Conservation (phyloP, 2,888 invertebrate genomes). For the Nemoura dubitans region DNA sequence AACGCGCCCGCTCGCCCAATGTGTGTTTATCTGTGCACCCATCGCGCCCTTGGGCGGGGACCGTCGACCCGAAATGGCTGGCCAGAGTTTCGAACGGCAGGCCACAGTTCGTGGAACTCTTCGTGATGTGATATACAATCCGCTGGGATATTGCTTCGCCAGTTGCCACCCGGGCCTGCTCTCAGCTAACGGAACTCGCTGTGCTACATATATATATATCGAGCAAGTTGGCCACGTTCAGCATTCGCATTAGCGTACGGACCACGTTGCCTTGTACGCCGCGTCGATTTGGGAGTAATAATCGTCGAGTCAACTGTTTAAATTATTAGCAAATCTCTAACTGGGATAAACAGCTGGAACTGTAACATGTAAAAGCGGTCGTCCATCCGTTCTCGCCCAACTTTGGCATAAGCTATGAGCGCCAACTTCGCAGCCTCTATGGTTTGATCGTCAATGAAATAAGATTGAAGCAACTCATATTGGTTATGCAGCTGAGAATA, state of each 20-base stretch:
- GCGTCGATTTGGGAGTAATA: constrained; percentile 12
- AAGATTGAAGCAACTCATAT: neutral
- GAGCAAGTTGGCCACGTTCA: neutral
- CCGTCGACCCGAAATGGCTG: neutral
- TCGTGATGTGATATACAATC: neutral
- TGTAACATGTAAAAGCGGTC: neutral
- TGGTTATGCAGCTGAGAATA: neutral
- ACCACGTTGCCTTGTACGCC: neutral
- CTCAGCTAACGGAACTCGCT: neutral
- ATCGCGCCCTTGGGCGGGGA: neutral
- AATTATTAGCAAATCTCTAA: neutral
- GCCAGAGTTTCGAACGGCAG: neutral
- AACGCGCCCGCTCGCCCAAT: neutral
- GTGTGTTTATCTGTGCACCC: neutral
- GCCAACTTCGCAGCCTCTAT: neutral
- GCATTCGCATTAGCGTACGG: neutral
- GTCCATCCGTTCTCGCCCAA: neutral
- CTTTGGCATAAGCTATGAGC: too few relatives aligned
- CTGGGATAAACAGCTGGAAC: neutral
- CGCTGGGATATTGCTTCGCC: neutral
- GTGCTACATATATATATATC: neutral
- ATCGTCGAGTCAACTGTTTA: neutral
- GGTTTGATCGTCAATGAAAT: neutral
- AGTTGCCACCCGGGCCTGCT: neutral
- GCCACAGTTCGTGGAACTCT: neutral